phyloP scores from a whole-genome alignment of 2,113 vertebrate species.

The Sclerurus mexicanus region DNA sequence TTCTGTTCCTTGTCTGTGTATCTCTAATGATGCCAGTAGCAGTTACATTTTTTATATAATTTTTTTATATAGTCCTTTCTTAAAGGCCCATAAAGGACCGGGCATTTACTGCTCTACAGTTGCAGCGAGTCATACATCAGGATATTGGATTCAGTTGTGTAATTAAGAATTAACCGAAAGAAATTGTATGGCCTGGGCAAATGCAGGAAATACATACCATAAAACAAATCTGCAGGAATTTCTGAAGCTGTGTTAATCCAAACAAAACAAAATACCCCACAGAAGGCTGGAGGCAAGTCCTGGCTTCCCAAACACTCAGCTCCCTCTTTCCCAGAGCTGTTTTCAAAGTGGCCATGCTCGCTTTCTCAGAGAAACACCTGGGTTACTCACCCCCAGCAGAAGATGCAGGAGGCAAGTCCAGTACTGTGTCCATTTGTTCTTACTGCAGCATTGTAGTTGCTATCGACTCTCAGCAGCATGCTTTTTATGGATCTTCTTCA shows the following conservation, averaged over 20 bases:
- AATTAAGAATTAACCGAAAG: background rate
- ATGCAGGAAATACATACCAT: constrained; percentile 17
- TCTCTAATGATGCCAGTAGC: background rate
- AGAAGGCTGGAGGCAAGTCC: background rate
- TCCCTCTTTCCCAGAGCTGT: background rate
- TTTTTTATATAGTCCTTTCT: background rate
- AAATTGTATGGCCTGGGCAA: background rate
- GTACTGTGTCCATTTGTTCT: background rate
- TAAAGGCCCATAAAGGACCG: background rate
- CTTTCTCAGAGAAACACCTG: background rate
- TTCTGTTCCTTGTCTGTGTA: background rate
- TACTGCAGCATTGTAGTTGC: background rate
- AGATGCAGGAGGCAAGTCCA: background rate
- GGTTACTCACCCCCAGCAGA: background rate
- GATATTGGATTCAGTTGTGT: background rate
- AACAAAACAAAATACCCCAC: constrained; percentile 18
- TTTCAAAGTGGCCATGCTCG: background rate
- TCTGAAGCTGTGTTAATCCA: constrained; percentile 12
- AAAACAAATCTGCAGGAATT: constrained; percentile 5
- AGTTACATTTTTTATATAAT: background rate
- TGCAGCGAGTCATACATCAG: background rate
- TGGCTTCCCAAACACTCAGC: background rate
- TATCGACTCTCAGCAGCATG: background rate
- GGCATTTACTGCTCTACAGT: background rate
- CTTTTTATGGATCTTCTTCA: background rate